phyloP scores from a whole-genome alignment of 1,140 invertebrate species.

The Procambarus clarkii region DNA sequence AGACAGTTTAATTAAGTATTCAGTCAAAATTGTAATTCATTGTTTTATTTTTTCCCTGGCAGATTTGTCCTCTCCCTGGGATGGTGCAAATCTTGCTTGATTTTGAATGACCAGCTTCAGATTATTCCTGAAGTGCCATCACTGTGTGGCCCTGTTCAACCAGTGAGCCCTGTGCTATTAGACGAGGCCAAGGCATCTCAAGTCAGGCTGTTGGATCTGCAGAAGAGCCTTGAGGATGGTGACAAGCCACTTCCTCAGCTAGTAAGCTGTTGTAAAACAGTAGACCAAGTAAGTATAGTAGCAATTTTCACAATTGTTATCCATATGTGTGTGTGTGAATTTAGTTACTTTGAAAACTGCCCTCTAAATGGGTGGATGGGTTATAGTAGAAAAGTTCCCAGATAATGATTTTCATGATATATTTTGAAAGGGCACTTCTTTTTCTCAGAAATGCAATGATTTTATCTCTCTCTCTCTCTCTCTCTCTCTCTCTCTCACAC shows the following conservation, averaged over 20 bases:
- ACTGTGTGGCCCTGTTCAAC: constrained; percentile 6
- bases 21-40: background rate
- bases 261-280: constrained; percentile 92
- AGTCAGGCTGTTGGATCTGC: constrained; percentile 80
- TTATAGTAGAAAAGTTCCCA: no score
- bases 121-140: constrained; percentile 80
- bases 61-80: constrained; percentile 94
- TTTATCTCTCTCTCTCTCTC: no score
- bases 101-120: constrained; percentile 95
- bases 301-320: no score
- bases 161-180: constrained; percentile 90
- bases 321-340: no score
- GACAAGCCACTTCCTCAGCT: constrained; percentile 90
- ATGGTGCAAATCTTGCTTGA: constrained; percentile 90
- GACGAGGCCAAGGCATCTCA: constrained; percentile 83
- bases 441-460: no score
- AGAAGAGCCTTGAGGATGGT: constrained; percentile 88
- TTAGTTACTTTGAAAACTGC: no score
- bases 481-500: no score
- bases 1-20: background rate
- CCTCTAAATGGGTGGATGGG: no score
- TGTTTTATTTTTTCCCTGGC: constrained; percentile 24
- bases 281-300: constrained; percentile 85
- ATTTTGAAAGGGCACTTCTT: no score
- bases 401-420: no score